These are phyloP conservation scores for Cryptoprocta ferox DNA, from an alignment of 2,797 vertebrate genomes.

Conservation along the genomic window DNA sequence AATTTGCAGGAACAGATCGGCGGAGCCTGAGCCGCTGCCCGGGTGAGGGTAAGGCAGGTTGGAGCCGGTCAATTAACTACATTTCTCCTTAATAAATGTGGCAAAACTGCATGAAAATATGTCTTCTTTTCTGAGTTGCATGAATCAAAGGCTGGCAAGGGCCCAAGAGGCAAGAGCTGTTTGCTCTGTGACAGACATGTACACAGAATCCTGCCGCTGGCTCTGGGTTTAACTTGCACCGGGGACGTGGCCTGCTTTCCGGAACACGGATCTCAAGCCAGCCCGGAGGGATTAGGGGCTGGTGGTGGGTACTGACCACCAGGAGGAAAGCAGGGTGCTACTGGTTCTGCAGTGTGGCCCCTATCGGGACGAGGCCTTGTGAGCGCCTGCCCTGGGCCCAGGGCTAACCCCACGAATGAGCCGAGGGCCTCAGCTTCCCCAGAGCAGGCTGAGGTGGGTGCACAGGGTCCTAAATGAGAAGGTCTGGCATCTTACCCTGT, in stretches of 20 bases:
- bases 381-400: not conserved
- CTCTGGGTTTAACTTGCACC: not conserved
- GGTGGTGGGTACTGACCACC: not conserved
- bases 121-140: constrained; percentile 76
- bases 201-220: not conserved
- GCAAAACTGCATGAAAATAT: constrained; percentile 72
- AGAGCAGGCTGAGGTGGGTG: not conserved
- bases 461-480: not conserved
- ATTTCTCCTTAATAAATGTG: constrained; percentile 72
- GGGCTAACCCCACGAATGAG: not conserved
- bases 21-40: not conserved
- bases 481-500: not conserved
- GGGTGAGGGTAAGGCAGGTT: constrained; percentile 63
- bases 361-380: not conserved
- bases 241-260: not conserved
- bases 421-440: not conserved
- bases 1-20: constrained; percentile 59
- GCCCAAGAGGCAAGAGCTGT: constrained; percentile 66
- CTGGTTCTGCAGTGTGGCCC: not conserved
- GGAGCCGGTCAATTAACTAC: constrained; percentile 74
- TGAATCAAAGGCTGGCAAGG: constrained; percentile 77
- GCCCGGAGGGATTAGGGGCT: not conserved
- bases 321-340: not conserved
- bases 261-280: not conserved
- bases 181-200: constrained; percentile 63